Conservation (phyloP, 2,797 vertebrate genomes). For the Falco biarmicus region DNA sequence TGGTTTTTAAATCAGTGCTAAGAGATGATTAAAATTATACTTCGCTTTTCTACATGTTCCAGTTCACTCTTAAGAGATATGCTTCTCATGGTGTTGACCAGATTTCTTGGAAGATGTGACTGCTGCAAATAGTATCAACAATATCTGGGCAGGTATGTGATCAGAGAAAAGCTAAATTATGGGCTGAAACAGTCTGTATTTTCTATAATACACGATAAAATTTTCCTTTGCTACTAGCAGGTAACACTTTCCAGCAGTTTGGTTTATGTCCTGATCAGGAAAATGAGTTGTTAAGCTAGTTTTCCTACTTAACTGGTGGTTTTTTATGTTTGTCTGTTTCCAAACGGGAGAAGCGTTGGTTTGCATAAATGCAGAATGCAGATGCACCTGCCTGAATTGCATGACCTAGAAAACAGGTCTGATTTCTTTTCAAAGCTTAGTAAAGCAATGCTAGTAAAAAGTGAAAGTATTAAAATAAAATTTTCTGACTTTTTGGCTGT, state of each 20-base stretch:
- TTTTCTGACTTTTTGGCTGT: not conserved
- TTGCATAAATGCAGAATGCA: not conserved
- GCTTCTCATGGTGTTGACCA: constrained; percentile 50
- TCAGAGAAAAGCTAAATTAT: not conserved
- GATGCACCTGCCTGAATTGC: not conserved
- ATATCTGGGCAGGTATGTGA: constrained; percentile 23
- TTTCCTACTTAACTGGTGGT: not conserved
- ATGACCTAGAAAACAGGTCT: not conserved
- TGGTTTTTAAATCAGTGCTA: not conserved
- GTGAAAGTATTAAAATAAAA: not conserved
- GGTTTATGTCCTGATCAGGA: not conserved
- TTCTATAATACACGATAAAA: not conserved
- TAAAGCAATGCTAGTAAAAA: not conserved
- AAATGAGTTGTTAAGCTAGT: not conserved
- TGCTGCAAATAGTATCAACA: constrained; percentile 35
- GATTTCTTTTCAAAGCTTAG: not conserved
- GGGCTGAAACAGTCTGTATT: not conserved
- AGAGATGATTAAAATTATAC: not conserved
- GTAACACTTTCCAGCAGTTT: not conserved
- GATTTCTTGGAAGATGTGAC: constrained; percentile 58
- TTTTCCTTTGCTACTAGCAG: not conserved
- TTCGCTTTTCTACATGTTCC: not conserved
- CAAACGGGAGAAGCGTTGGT: not conserved
- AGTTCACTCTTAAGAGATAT: constrained; percentile 23
- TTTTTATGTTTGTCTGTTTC: not conserved